Evolutionary conservation across 2,113 vertebrate genomes (phyloP), one percentile per base, ranked within the genome.

Genomic region (Brienomyrus brachyistius): DNA sequence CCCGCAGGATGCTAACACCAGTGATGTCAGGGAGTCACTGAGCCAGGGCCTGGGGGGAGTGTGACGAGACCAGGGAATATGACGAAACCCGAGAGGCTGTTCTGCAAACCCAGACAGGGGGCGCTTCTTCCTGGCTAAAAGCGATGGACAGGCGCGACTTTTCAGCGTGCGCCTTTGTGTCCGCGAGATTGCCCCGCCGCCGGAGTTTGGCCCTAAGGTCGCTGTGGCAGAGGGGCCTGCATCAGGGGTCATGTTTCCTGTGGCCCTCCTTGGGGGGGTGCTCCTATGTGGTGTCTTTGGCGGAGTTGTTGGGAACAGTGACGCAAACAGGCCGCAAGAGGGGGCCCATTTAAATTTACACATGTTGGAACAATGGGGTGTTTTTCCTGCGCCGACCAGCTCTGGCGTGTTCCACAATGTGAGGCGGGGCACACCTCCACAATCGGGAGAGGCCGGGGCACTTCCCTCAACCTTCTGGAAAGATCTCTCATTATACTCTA

Each of bases 81-180:
- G 90, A 92, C 91, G 91, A 93, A 92, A 92, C 88, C 89, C 27
- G 86, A 92, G 92, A 92, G 86, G 91, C 88, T 91, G 89, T 89
- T 89, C 90, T 88, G 80, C 66, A 47, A 56, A 85, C 89, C 43
- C 70, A 66, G 54, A 77, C 82, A 48, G 87, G 90, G 59, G 88
- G 88, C 84, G 82, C 88, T 90, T 89, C 89, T 82, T 43, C 43
- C 84, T 11, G 43, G 86, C 80, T 87, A 50, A 85, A 91, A 87
- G 86, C 88, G 87, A 87, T 50, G 87, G 87, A 92, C 91, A 88
- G 87, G 50, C 19, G 21, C 5, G 35, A 7, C 92, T 92, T 90
- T 92, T 90, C 86, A 92, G 92, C 90, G 56, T 70, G 66, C 50
- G 21, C 77, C 91, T 92, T 91, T 91, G 89, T 91, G 90, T 93